Evolutionary conservation across 1,140 invertebrate species (phyloP), one percentile per base, ranked within the genome.

Genomic region (Leptinotarsa lineolata): DNA sequence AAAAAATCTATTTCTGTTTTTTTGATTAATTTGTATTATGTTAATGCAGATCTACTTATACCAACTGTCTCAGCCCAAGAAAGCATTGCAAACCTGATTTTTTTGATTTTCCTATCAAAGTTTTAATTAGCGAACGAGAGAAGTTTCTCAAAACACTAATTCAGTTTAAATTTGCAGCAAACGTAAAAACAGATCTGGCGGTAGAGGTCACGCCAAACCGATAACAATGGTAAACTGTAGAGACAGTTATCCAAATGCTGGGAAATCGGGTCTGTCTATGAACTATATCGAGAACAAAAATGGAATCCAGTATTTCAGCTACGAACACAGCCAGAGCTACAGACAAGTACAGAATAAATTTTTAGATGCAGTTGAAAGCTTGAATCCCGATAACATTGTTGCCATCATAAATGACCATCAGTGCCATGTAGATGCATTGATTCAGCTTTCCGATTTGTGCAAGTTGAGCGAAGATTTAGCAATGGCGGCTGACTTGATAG

Each of bases 361-460:
- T 81, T 85, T 93, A 18, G 54, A 91, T 75, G 93, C 93, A 67
- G 91, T 96, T 18, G 92, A 95, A 82, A 92, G 90, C 77, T 87
- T 92, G 21, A 91, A 95, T 84, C 92, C 94, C 2, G 92, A 95
- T 77, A 93, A 92, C 82, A 91, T 96, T 77, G 88, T 93, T 68
- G 92, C 93, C 83, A 89, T 96, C 60, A 86, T 94, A n/a, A 91
- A 93, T 78, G 83, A 88, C 21, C 88, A 93, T 84, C 91, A 92
- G 0, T 95, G 93, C 82, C 93, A 96, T 78, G 90, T 96, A 18
- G 95, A 97, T 82, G 86, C 91, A 0, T 85, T 97, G n/a, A 88
- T 96, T 24, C 95, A 97, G 84, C 85, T 97, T 63, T 92, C 93
- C 75, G 94, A 95, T 80, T 87, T 95, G 16, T 94, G 91, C 81